phyloP scores from a whole-genome alignment of 1,140 invertebrate genomes.

The Ridgeia piscesae region DNA sequence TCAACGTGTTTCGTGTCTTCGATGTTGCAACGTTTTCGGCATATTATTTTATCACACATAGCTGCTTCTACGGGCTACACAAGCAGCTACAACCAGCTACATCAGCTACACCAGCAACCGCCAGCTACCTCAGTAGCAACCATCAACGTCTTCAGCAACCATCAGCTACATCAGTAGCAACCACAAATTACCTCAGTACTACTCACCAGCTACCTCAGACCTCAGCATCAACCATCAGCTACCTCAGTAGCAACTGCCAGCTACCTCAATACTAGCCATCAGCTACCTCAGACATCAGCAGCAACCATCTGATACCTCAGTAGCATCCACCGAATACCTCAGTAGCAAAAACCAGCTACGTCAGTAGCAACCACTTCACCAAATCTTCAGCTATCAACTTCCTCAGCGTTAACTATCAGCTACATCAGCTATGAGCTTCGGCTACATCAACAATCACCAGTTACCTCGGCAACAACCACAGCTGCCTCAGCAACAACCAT shows the following conservation, averaged over 20 bases:
- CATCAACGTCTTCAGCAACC: too few relatives aligned
- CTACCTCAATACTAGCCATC: too few relatives aligned
- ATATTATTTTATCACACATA: background rate
- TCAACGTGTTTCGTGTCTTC: background rate
- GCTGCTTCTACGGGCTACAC: background rate
- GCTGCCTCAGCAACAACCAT: background rate
- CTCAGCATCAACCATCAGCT: background rate
- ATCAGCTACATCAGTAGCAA: background rate
- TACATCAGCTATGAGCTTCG: too few relatives aligned
- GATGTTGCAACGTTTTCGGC: background rate
- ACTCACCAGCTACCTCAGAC: background rate
- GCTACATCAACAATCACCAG: background rate
- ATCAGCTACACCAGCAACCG: background rate
- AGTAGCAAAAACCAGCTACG: too few relatives aligned
- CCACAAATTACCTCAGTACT: too few relatives aligned
- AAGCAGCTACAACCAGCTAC: background rate
- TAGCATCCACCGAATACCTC: too few relatives aligned
- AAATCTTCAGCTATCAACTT: too few relatives aligned
- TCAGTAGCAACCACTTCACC: too few relatives aligned
- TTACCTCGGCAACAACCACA: background rate
- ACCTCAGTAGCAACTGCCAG: background rate
- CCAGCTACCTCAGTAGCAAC: background rate
- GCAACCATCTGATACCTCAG: background rate
- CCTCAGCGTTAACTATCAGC: too few relatives aligned
- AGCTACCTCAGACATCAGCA: background rate